Evolutionary conservation across 2,797 vertebrate species (phyloP), one percentile per base, ranked within the genome.

Genomic region (Sebastes steindachneri): DNA sequence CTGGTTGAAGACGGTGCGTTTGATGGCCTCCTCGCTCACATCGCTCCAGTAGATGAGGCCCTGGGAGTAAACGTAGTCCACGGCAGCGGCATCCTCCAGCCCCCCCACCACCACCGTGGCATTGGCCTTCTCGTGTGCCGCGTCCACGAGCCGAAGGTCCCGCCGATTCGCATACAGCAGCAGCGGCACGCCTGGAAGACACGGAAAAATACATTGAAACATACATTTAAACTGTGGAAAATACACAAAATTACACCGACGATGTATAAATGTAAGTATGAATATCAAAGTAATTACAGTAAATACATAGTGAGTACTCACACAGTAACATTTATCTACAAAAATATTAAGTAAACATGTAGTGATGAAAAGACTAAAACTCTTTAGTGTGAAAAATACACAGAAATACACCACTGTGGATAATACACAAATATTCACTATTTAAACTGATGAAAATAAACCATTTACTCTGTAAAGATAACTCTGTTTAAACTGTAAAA

Each of bases 21-120:
- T 99, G 90, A 99, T 99, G 89, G 98, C 97, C 90, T 99, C 98
- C 92, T 99, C 98, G 21, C 98, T 99, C 80, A 99, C 98, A 7
- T 99, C 98, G 69, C 98, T 99, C 98, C 98, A 99, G 92, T 98
- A 99, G 82, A 99, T 97, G 86, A 98, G 93, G 9, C 97, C 96
- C 80, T 91, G 95, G 2, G 95, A 82, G 89, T 97, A 99, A 10
- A 98, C 94, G 2, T 97, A 99, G 95, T 99, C 98, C 96, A 99
- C 97, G 0, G 98, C 98, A 0, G 98, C 98, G 0, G 98, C 98
- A 0, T 99, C 98, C 95, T 99, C 98, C 87, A 99, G 90, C 58
- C 97, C 98, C 2, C 97, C 96, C 80, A 99, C 97, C 75, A 99
- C 95, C 83, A 99, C 95, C 0, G 98, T 97, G 89, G 98, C 97